Evolutionary conservation across 1,140 invertebrate genomes (phyloP).

Genomic region (Venturia canescens): DNA sequence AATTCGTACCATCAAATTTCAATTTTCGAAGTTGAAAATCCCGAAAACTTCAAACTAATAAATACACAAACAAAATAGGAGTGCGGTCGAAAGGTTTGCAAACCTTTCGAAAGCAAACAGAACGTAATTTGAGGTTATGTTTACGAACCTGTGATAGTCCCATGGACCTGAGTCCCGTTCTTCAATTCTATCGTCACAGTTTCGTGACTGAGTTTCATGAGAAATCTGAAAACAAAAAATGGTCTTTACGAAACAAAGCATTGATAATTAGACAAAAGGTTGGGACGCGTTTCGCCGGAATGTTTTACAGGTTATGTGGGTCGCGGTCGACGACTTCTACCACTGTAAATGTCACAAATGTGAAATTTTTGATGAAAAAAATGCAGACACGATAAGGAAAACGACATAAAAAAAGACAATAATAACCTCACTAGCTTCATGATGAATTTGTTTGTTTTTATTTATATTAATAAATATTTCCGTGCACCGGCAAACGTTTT

Average conservation of each 20-base stretch:
- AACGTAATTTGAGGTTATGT: slow-evolving; percentile 48
- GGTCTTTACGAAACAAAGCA: neutral
- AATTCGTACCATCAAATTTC: too few species aligned
- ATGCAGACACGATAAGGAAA: neutral
- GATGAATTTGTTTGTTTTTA: slow-evolving; percentile 47
- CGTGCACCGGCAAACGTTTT: slow-evolving; percentile 38
- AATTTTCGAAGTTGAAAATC: too few species aligned
- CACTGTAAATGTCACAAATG: neutral
- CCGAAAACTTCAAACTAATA: slow-evolving; percentile 35
- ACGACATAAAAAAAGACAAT: neutral
- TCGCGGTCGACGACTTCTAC: neutral
- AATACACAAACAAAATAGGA: slow-evolving; percentile 46
- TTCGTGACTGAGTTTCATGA: slow-evolving; percentile 99
- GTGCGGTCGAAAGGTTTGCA: slow-evolving; percentile 31
- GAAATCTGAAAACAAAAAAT: slow-evolving; percentile 84
- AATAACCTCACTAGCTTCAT: slow-evolving; percentile 71
- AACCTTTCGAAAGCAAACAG: too few species aligned
- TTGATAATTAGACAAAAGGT: neutral
- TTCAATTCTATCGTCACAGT: slow-evolving; percentile 99
- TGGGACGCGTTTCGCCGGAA: neutral
- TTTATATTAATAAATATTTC: slow-evolving; percentile 13
- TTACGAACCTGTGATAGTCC: slow-evolving; percentile 91
- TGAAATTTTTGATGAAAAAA: neutral
- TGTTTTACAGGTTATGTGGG: neutral
- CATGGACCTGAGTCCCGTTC: slow-evolving; percentile 98